Conservation (phyloP, 2,888 invertebrate genomes). For the Anaspis maculata region DNA sequence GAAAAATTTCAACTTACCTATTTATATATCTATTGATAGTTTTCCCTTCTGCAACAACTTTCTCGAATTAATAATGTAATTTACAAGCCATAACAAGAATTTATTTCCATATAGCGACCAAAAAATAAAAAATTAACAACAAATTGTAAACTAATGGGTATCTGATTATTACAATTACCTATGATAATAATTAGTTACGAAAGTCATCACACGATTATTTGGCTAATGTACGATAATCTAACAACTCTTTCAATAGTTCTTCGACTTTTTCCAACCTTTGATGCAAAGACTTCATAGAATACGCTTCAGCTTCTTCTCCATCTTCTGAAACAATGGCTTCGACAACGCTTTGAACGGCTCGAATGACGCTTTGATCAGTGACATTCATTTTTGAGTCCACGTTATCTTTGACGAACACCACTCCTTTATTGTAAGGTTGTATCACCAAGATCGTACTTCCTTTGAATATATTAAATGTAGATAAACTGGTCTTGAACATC, state of each 20-base stretch:
- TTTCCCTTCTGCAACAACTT: too few relatives aligned
- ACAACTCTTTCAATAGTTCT: constrained; percentile 2
- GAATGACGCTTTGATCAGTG: constrained; percentile 3
- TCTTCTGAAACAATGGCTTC: constrained; percentile 1
- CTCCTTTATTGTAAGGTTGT: constrained; percentile 10
- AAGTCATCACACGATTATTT: too few relatives aligned
- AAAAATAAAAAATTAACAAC: too few relatives aligned
- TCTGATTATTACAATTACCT: too few relatives aligned
- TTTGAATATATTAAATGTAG: constrained; percentile 1
- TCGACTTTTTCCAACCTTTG: constrained; percentile 3
- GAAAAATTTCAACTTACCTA: too few relatives aligned
- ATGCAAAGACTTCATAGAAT: constrained; percentile 3
- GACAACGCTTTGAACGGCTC: constrained; percentile 4
- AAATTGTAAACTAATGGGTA: too few relatives aligned
- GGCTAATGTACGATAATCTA: too few relatives aligned
- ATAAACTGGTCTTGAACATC: constrained; percentile 3
- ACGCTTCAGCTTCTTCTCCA: constrained; percentile 1
- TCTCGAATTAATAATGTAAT: too few relatives aligned
- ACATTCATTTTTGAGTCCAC: constrained; percentile 6
- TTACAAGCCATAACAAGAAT: too few relatives aligned
- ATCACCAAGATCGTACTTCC: constrained; percentile 4
- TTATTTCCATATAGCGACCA: too few relatives aligned
- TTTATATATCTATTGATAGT: too few relatives aligned
- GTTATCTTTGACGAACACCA: constrained; percentile 6
- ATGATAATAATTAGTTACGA: too few relatives aligned